A percentile compares a stretch with the other conserved stretches of the same genome.
These are phyloP conservation scores for Saguinus imperator DNA, from an alignment of 2,113 vertebrate species.

Conservation along the genomic window DNA sequence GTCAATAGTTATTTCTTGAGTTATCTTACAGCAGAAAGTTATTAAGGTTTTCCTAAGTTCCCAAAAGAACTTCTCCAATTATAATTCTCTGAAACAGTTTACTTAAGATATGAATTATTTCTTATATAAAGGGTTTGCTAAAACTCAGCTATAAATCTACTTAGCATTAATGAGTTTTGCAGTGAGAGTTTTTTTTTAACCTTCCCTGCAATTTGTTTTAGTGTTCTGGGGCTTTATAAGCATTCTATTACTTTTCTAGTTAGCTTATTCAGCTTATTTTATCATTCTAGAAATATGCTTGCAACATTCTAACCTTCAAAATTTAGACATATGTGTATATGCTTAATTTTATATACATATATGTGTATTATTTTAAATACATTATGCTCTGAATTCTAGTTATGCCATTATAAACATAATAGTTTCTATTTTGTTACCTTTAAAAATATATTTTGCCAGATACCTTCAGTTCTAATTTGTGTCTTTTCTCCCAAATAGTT, in stretches of 20 bases:
- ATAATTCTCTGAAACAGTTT: neutral
- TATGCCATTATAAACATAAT: neutral
- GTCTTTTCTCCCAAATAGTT: neutral
- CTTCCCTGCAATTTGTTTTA: neutral
- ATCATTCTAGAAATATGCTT: neutral
- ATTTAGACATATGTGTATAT: neutral
- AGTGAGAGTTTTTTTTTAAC: neutral
- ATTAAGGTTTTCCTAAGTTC: neutral
- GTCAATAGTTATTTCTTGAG: neutral
- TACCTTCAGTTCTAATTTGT: neutral
- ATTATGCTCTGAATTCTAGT: neutral
- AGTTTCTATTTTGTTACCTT: neutral
- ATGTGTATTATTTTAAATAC: neutral
- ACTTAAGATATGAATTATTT: neutral
- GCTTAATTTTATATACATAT: neutral
- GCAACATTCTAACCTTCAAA: neutral
- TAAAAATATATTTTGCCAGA: neutral
- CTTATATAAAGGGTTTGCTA: neutral
- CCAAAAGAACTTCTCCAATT: neutral
- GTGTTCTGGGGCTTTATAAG: neutral
- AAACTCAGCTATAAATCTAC: neutral
- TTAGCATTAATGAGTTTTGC: neutral
- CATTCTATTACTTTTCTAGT: neutral
- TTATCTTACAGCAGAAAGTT: neutral
- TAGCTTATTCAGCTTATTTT: neutral